Base-by-base conservation (phyloP, 2,113 vertebrate genomes). In the Tetrao urogallus region DNA sequence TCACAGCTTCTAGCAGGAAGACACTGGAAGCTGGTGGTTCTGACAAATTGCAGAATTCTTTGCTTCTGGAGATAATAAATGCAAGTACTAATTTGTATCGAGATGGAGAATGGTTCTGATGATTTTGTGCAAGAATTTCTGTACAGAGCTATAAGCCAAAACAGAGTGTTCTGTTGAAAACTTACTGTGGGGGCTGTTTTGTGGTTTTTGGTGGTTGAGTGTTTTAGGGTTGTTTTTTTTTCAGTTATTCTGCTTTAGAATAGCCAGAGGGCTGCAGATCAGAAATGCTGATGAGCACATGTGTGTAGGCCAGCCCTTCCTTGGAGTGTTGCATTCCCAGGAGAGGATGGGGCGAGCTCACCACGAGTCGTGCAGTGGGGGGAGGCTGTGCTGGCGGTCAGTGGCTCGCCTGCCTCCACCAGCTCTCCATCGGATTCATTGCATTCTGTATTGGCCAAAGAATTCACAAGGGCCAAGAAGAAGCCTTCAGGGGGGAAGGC, bases 31-130 rank as follows among this genome's bases (percentile, higher is more conserved):
- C 93, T 95, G 78, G 78, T 74, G 45, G 36, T 34, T 90, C 52
- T 90, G 76, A 79, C 75, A 92, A 89, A 97, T 90, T 88, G 54
- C 82, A 82, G 77, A 84, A 85, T 88, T 65, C 88, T 96, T 93
- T 86, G 58, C 90, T 70, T 91, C 87, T 90, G 70, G 61, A 93
- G 54, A 75, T 82, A 79, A 72, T 86, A 71, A 94, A 77, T 81
- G 69, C n/a, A 88, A 52, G 85, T 90, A 65, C 50, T 66, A 85
- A 91, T 91, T 91, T 90, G 75, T 60, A 57, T 75, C 60, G 88
- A 95, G 78, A 85, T 82, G 57, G 47, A 92, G 38, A 88, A 81
- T 58, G 43, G 24, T 86, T 92, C 76, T 80, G 74, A 1, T 72
- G 57, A 60, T 91, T 91, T 89, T 58, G 47, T 60, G 57, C 28